phyloP scores from a whole-genome alignment of 2,113 vertebrate genomes.

The Ageneiosus marmoratus region DNA sequence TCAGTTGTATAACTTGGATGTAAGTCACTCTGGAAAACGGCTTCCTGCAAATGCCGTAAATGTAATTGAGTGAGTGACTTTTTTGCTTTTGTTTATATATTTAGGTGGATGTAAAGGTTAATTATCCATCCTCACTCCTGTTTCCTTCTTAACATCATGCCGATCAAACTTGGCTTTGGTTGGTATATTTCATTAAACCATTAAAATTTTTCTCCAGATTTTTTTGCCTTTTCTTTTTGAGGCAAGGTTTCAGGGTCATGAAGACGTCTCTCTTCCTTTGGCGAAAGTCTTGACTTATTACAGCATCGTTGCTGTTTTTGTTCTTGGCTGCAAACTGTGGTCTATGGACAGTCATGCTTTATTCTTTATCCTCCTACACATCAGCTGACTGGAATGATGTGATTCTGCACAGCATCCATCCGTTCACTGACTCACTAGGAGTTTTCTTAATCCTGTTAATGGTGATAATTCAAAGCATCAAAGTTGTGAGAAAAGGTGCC shows the following conservation, averaged over 20 bases:
- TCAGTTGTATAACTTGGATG: no score
- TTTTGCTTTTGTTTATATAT: no score
- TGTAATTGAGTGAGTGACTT: no score
- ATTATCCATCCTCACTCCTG: neutral
- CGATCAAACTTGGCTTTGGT: neutral
- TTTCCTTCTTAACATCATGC: neutral
- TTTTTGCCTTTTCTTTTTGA: neutral
- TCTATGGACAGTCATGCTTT: neutral
- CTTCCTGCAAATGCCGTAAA: no score
- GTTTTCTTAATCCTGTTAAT: neutral
- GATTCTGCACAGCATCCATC: neutral
- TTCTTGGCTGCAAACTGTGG: neutral
- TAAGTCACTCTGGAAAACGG: no score
- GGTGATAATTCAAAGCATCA: neutral
- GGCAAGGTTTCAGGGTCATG: neutral
- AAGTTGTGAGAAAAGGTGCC: no score
- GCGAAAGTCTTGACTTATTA: neutral
- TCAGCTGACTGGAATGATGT: neutral
- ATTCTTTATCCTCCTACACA: neutral
- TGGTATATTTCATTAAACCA: neutral
- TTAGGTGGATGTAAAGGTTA: neutral
- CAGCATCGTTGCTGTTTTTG: neutral
- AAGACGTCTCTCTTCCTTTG: neutral
- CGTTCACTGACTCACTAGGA: neutral
- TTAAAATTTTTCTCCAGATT: neutral